phyloP scores from a whole-genome alignment of 2,888 invertebrate species.

The Metacarcinus magister region DNA sequence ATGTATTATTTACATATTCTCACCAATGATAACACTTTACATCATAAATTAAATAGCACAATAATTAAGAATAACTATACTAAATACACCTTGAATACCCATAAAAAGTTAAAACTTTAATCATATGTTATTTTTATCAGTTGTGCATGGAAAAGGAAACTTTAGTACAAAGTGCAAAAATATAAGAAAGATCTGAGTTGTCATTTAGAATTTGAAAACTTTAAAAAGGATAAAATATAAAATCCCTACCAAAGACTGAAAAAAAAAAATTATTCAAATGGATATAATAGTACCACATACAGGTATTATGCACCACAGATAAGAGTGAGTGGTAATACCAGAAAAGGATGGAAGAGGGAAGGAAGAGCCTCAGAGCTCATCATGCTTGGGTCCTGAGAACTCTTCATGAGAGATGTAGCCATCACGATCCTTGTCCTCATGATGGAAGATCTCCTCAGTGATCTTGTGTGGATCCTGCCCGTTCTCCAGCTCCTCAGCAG shows the following conservation, averaged over 20 bases:
- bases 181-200: not conserved
- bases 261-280: not conserved
- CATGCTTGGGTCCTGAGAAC: slow-evolving; percentile 98
- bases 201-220: not conserved
- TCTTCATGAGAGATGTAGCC: slow-evolving; percentile 98
- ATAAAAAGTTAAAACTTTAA: not conserved
- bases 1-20: not conserved
- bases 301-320: not conserved
- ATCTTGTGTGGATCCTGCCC: slow-evolving; percentile 88
- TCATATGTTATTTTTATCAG: not conserved
- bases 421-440: slow-evolving; percentile 98
- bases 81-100: not conserved
- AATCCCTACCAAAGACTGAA: not conserved
- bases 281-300: not conserved
- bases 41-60: not conserved
- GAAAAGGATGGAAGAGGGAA: not conserved
- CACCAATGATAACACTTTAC: not conserved
- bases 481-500: slow-evolving; percentile 79
- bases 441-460: slow-evolving; percentile 98
- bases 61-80: not conserved
- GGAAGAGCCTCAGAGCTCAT: slow-evolving; percentile 91
- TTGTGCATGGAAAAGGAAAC: not conserved
- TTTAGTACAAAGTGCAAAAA: not conserved
- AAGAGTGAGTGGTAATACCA: not conserved
- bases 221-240: not conserved